Evolutionary conservation across 2,113 vertebrate genomes (phyloP), one percentile per base, ranked within the genome.

Genomic region (Parotia lawesii): DNA sequence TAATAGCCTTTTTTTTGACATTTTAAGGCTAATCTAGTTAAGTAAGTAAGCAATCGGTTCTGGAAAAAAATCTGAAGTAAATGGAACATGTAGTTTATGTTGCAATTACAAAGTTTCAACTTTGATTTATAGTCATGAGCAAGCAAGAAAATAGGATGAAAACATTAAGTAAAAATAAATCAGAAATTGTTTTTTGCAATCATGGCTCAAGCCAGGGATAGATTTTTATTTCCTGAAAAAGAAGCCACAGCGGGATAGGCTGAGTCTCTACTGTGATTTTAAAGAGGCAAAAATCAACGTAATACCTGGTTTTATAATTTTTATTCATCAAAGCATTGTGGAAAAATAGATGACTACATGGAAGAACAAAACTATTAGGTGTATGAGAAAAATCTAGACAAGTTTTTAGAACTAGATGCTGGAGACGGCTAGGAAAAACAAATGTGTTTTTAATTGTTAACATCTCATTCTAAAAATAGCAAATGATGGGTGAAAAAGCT

Each of bases 371-470:
- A 44, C 16, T 22, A 4, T 28, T 31, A 65, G 3, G 3, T 31
- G 4, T 11, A 44, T 28, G 1, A 38, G 15, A 60, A 73, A 66
- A 85, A 76, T 37, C 21, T 51, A 48, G 16, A 37, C 2, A 24
- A 31, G 6, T 44, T 69, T 9, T 28, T 40, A 69, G 40, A 65
- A 53, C 1, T 0, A 69, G 69, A 76, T 23, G 1, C 1, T 79
- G 28, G 2, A 50, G 4, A 47, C 2, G 0, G 1, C 21, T 37
- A 25, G 13, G 12, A 12, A 56, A 71, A 81, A 78, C 9, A 17
- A 11, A 0, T 10, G 1, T 1, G 2, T 21, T 3, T 58, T 33
- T 27, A 31, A 25, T 29, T 10, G 5, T 29, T 40, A 42, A 2
- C 2, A 15, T 78, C 6, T 48, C 5, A n/a, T 64, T 42, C 2